Base-by-base conservation (phyloP, 1,140 invertebrate genomes). In the Magallana gigas region DNA sequence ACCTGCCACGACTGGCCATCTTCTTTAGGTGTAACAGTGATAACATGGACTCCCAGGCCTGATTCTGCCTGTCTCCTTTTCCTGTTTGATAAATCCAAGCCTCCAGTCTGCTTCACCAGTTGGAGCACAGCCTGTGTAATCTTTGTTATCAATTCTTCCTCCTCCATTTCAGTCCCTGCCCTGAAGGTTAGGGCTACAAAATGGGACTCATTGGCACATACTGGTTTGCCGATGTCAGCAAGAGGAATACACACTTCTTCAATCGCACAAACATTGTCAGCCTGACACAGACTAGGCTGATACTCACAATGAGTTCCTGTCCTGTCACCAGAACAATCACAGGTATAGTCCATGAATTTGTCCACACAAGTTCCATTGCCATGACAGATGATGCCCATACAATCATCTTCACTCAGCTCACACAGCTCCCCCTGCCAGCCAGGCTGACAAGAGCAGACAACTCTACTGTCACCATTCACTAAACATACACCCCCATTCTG, bases 371-470 rank as follows among this genome's bases (percentile, higher is more conserved):
- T 87, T 64, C 92, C 91, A 16, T 85, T 88, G 64, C 87, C 88
- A 48, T 89, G 87, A 87, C 92, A 92, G 8, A 57, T 29, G 68
- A 86, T 92, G 36, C 86, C 80, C 58, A 91, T 88, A 88, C 93
- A 94, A 81, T 94, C 93, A 80, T 94, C 93, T 23, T 92, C 82
- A 87, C 89, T 91, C 4, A 57, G 56, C 14, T 91, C 90, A 92
- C 95, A 95, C 8, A 87, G 88, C 12, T 90, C 76, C 7, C 95
- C 95, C 9, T 85, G 87, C 91, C 93, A 94, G 0, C 93, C 93
- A 36, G 86, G 60, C 12, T 58, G 29, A 88, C 93, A 94, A 12
- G 60, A 29, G 86, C 93, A 94, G 68, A 9, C 87, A 18, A 59
- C 71, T 59, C 57, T 57, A 29, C 71, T 57, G 16, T 71, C 80